Base-by-base conservation (phyloP, 2,888 invertebrate genomes). In the Gonocerus acuteangulatus region DNA sequence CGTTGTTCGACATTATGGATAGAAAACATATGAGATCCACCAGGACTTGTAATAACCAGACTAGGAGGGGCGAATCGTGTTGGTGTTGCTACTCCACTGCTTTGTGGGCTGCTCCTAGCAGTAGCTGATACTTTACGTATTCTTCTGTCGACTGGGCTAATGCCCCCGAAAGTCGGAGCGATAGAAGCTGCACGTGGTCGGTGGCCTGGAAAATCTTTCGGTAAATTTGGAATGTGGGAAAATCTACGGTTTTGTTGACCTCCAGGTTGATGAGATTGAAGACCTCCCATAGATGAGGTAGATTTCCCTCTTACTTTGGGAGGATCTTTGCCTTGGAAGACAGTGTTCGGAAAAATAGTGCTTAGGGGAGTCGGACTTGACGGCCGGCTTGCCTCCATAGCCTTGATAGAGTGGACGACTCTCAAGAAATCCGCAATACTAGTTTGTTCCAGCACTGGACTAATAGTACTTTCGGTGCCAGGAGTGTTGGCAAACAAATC, bases 341-440 rank as follows among this genome's bases (percentile, higher is more conserved):
- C 51, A 58, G 16, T 61, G 13, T 34, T 51, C 36, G 52, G 51
- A 39, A 15, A 64, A 19, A 18, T 58, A 48, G n/a, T 45, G 36
- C 6, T 60, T 4, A 27, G 27, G 4, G 27, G 4, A 9, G 27
- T 27, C 11, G 54, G 54, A 42, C 54, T 54, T n/a, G 54, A 22
- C 6, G 57, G 22, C 4, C 34, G 48, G 18, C 48, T 39, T 13
- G n/a, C 1, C 15, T 59, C 59, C 22, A 36, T 3, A 2, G 48
- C 23, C 18, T 59, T 59, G 11, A 59, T 15, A 16, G 59, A 59
- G 9, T 48, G 45, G n/a, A 91, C 74, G 0, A 88, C 89, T 60
- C 89, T 78, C 22, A 91, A 79, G 58, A 91, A 80, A 74, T 91
- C 89, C 1, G 89, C 90, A 13, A 91, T 79, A 19, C 89, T 87